Conservation (phyloP, 2,888 invertebrate species). For the Tetramorium bicarinatum region DNA sequence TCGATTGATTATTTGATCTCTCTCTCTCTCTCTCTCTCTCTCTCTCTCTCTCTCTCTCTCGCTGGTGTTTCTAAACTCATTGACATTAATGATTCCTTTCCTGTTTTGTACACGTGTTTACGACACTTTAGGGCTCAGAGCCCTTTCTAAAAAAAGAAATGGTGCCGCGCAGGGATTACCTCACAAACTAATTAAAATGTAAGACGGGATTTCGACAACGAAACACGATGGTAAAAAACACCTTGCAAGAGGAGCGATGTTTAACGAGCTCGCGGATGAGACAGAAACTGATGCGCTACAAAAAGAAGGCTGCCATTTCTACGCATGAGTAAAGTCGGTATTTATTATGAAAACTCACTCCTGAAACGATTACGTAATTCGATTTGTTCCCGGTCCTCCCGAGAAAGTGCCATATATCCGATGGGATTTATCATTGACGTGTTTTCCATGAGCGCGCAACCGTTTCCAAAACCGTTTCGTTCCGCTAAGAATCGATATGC, state of each 20-base stretch:
- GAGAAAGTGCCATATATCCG: constrained; percentile 37
- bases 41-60: too few species aligned
- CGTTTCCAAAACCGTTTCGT: not conserved
- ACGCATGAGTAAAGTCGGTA: constrained; percentile 11
- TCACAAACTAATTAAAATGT: constrained; percentile 28
- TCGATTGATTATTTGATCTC: not conserved
- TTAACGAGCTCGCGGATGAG: not conserved
- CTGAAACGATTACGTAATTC: constrained; percentile 41
- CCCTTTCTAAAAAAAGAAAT: constrained; percentile 12
- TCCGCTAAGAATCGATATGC: not conserved
- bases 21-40: too few species aligned
- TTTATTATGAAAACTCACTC: constrained; percentile 38
- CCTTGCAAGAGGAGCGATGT: not conserved
- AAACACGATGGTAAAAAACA: not conserved
- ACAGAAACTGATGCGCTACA: not conserved
- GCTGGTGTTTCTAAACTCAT: not conserved
- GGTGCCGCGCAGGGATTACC: not conserved
- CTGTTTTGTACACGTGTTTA: not conserved
- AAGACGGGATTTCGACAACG: constrained; percentile 15
- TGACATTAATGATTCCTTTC: not conserved
- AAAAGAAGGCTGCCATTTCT: constrained; percentile 31
- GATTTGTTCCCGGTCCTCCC: constrained; percentile 24
- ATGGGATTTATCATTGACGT: not conserved
- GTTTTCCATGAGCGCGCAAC: not conserved
- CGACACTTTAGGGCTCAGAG: not conserved